phyloP scores from a whole-genome alignment of 2,888 invertebrate genomes.

The Sesia bembeciformis region DNA sequence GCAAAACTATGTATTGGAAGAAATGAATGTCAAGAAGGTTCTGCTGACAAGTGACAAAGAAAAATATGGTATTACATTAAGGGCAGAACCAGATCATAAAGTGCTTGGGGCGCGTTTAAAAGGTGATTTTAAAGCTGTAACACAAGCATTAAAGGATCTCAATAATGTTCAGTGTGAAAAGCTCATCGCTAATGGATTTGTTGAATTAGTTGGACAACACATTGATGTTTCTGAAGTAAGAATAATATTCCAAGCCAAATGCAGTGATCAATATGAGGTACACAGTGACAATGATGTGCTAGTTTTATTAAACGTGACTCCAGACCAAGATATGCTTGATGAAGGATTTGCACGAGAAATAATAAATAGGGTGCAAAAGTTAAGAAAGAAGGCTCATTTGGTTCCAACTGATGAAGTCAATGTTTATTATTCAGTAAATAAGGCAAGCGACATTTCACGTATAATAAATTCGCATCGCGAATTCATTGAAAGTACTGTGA shows the following conservation, averaged over 20 bases:
- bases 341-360: constrained; percentile 97
- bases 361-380: constrained; percentile 95
- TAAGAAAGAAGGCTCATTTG: constrained; percentile 94
- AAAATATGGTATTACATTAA: constrained; percentile 91
- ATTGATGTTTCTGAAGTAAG: constrained; percentile 87
- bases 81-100: constrained; percentile 97
- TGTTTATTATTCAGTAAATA: constrained; percentile 82
- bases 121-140: constrained; percentile 91
- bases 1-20: constrained; percentile 90
- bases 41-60: constrained; percentile 91
- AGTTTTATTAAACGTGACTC: constrained; percentile 90
- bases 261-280: constrained; percentile 87
- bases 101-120: constrained; percentile 91
- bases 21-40: constrained; percentile 91
- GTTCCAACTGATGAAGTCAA: constrained; percentile 93
- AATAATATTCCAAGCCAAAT: constrained; percentile 84
- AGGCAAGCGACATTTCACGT: constrained; percentile 76
- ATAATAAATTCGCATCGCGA: constrained; percentile 81
- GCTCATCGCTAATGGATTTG: constrained; percentile 80
- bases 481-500: constrained; percentile 88
- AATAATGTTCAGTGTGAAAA: constrained; percentile 86
- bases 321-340: constrained; percentile 91
- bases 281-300: constrained; percentile 93
- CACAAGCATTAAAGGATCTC: constrained; percentile 84
- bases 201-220: constrained; percentile 83